These are phyloP conservation scores for Dryadula phaetusa DNA, from an alignment of 2,888 invertebrate species.

Conservation along the genomic window DNA sequence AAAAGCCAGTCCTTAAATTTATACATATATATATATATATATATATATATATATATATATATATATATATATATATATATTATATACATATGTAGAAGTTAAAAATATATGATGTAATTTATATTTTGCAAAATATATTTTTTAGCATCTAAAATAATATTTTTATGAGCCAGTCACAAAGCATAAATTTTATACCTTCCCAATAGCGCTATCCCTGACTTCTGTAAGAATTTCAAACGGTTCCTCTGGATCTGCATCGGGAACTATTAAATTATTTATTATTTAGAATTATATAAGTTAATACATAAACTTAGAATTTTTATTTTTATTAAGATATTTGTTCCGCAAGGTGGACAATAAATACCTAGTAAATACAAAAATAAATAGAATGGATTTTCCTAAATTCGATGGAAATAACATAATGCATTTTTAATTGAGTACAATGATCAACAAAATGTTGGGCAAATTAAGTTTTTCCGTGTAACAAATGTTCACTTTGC, in stretches of 20 bases:
- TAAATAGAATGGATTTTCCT: background rate
- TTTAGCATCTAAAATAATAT: slow-evolving; percentile 19
- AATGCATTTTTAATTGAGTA: background rate
- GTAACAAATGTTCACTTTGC: background rate
- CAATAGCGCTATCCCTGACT: slow-evolving; percentile 69
- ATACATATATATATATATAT: background rate
- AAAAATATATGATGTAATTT: too few relatives aligned
- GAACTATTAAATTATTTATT: slow-evolving; percentile 58
- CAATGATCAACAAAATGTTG: background rate
- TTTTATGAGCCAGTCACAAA: too few relatives aligned
- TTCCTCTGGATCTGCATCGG: slow-evolving; percentile 70
- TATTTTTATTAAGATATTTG: too few relatives aligned
- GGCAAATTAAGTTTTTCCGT: background rate
- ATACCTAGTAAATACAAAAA: background rate
- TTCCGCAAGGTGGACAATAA: too few relatives aligned
- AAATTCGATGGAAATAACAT: background rate
- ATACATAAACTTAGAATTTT: background rate
- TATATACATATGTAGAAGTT: too few relatives aligned
- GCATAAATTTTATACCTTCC: slow-evolving; percentile 60
- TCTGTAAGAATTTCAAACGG: slow-evolving; percentile 68
- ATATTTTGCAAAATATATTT: too few relatives aligned
- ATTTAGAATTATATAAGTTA: background rate
- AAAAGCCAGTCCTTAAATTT: slow-evolving; percentile 64
- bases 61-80: too few relatives aligned
- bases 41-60: too few relatives aligned